These are phyloP conservation scores for Cerastoderma edule DNA, from an alignment of 2,888 invertebrate genomes.

Conservation along the genomic window DNA sequence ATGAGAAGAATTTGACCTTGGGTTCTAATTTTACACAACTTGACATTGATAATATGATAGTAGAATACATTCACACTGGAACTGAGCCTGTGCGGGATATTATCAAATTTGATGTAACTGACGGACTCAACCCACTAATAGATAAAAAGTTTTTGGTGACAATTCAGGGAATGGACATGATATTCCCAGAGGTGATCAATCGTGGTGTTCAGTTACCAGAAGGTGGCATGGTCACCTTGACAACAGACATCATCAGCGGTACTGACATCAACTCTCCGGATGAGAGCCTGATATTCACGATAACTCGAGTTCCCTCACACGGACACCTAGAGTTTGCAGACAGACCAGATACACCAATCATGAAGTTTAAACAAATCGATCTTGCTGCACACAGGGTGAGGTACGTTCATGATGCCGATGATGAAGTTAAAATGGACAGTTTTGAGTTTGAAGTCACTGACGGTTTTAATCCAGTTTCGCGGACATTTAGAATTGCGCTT, in stretches of 20 bases:
- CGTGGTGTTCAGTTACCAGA: conserved; percentile 82
- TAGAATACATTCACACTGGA: conserved; percentile 81
- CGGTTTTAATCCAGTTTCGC: conserved; percentile 79
- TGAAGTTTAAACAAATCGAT: conserved; percentile 82
- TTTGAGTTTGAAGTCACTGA: conserved; percentile 84
- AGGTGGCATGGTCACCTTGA: conserved; percentile 80
- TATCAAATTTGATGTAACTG: conserved; percentile 83
- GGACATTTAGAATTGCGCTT: conserved; percentile 82
- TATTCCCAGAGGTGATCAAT: conserved; percentile 81
- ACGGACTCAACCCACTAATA: conserved; percentile 82
- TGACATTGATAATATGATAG: conserved; percentile 78
- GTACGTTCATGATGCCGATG: conserved; percentile 81
- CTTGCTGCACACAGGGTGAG: conserved; percentile 82
- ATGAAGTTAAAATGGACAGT: conserved; percentile 82
- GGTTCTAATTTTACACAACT: conserved; percentile 82
- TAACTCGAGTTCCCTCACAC: conserved; percentile 80
- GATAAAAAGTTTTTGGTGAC: conserved; percentile 82
- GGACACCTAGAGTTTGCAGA: conserved; percentile 81
- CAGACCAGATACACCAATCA: conserved; percentile 76
- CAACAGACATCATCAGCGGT: conserved; percentile 81
- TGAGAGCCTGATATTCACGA: conserved; percentile 77
- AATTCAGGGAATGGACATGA: conserved; percentile 80
- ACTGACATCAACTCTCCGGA: conserved; percentile 81
- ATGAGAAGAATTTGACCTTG: conserved; percentile 75
- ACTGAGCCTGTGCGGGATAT: conserved; percentile 81